Evolutionary conservation across 2,797 vertebrate species (phyloP), one percentile per base, ranked within the genome.

Genomic region (Gobionotothen gibberifrons): DNA sequence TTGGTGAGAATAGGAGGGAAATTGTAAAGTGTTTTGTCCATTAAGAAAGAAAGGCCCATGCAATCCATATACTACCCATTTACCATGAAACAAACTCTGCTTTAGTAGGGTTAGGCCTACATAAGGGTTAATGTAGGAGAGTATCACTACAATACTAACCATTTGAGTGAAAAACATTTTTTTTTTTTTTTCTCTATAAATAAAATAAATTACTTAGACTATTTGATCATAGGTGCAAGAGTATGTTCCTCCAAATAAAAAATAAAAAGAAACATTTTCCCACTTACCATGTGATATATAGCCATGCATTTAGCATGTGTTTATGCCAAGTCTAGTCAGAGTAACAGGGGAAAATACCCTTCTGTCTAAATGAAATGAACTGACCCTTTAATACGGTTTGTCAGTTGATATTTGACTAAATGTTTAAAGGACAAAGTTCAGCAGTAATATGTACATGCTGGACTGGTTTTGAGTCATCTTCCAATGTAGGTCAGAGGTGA

Each of bases 341-440:
- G 61, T 46, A 21, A 51, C 53, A 53, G 10, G 17, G 48, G 8
- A 32, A 58, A 67, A 71, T 46, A 46, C 12, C 13, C 64, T 46
- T 64, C 21, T 67, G 5, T 17, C 36, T 62, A 64, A 70, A 81
- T 85, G 65, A 14, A 78, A 69, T 22, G 78, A 76, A 76, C 47
- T 78, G 73, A 88, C 70, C 65, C 59, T 69, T 73, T 87, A 81
- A 88, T 90, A 46, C 13, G 44, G 36, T 73, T 78, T 91, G 88
- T 82, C 85, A 85, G 79, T 79, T 89, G 89, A 84, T 90, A 87
- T 90, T 91, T 90, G 57, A 78, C 61, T 43, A 65, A 83, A 82
- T 74, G 67, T 70, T 83, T 74, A 88, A 90, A 90, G 82, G 83
- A 51, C 82, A 83, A 81, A 80, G 88, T 82, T 87, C 76, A 84